Evolutionary conservation across 2,113 vertebrate species (phyloP), one percentile per base, ranked within the genome.

Genomic region (Spilogale gracilis): DNA sequence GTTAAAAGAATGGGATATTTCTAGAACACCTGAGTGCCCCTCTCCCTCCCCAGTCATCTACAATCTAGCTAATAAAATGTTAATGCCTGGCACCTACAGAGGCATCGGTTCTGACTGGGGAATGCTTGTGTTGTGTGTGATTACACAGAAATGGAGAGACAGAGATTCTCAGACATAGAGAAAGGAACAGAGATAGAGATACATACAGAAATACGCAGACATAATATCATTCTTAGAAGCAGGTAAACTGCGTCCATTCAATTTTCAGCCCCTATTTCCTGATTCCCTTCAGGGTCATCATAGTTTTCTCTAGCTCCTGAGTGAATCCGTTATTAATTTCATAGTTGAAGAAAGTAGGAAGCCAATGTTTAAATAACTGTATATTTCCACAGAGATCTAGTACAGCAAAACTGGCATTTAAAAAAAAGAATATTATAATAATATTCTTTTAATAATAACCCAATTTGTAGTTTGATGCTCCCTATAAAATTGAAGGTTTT

Each of bases 271-370:
- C 11, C 60, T 61, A 30, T 30, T 65, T 93, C 38, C 54, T 89
- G 45, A 67, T 81, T 92, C 50, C 48, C 12, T 87, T 71, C 60
- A 78, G 21, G 14, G 27, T 63, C 48, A 56, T 92, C 14, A 18
- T 2, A 73, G 17, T 94, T 97, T 88, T 67, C 78, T 95, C 60
- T 81, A 81, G 30, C 8, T 63, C 50, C 86, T 85, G 21, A 43
- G 17, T 6, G 79, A 94, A 81, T 20, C 56, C 32, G 9, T 84
- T 48, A 52, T 84, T 48, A 52, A 93, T 81, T 74, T 95, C 89
- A 91, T n/a, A 85, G 38, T 71, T 93, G 78, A 95, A 92, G 63
- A 82, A 89, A 95, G 6, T 45, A n/a, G 58, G 80, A 86, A 91
- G 18, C 1, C 81, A 67, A 43, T 38, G 1, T 88, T 63, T 78